These are phyloP conservation scores for Tyria jacobaeae DNA, from an alignment of 2,888 invertebrate genomes.

Conservation along the genomic window DNA sequence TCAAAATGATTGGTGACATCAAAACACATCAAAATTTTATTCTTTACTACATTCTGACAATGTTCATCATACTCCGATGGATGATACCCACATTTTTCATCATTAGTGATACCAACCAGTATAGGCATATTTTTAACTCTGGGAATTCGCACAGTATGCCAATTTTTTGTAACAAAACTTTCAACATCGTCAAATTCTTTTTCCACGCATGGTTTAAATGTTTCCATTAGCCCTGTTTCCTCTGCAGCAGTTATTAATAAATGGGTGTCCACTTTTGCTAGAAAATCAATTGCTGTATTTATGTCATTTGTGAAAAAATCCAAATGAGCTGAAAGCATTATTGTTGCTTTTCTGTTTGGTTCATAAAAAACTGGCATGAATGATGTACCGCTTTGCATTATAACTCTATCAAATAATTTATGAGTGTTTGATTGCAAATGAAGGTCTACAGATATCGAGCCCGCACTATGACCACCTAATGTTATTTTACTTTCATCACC, in stretches of 20 bases:
- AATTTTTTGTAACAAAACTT: conserved; percentile 8
- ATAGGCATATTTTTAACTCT: conserved; percentile 14
- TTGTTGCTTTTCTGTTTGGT: not conserved
- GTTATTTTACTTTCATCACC: conserved; percentile 66
- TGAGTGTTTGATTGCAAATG: conserved; percentile 46
- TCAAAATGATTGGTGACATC: conserved; percentile 31
- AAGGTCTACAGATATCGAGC: conserved; percentile 61
- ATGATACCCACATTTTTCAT: conserved; percentile 49
- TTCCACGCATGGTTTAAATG: conserved; percentile 21
- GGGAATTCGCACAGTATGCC: conserved; percentile 6
- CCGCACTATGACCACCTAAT: conserved; percentile 71
- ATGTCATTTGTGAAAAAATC: conserved; percentile 14
- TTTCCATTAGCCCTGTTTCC: not conserved
- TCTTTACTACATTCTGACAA: conserved; percentile 40
- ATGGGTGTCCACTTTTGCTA: not conserved
- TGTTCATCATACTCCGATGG: conserved; percentile 26
- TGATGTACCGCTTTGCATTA: not conserved
- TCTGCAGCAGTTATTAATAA: conserved; percentile 14
- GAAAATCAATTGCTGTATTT: conserved; percentile 8
- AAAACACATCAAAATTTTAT: conserved; percentile 36
- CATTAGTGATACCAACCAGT: conserved; percentile 21
- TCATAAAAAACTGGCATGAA: not conserved
- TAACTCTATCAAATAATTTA: conserved; percentile 6
- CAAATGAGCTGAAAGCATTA: conserved; percentile 8
- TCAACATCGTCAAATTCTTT: conserved; percentile 22